phyloP scores from a whole-genome alignment of 2,888 invertebrate species.

The Ophion costatus region DNA sequence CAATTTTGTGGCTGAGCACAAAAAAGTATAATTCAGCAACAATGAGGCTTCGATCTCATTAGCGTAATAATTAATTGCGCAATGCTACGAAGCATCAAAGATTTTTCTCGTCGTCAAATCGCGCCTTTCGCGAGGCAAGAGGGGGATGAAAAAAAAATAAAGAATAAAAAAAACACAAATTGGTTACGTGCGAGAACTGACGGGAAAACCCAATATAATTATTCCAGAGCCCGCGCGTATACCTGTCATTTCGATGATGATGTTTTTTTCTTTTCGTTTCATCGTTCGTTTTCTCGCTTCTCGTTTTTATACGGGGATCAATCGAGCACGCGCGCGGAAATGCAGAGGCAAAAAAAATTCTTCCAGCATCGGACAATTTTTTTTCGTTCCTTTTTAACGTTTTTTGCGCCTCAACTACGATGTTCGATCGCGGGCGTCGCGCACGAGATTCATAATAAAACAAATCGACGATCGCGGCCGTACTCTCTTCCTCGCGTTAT shows the following conservation, averaged over 20 bases:
- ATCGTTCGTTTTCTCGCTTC: not conserved
- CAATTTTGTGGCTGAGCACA: conserved; percentile 11
- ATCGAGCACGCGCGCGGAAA: conserved; percentile 23
- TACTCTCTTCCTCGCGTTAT: conserved; percentile 2
- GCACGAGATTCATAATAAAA: conserved; percentile 8
- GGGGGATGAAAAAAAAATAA: not conserved
- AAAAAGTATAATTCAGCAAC: conserved; percentile 7
- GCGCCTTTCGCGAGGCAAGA: not conserved
- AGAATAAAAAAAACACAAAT: conserved; percentile 3
- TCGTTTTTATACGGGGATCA: not conserved
- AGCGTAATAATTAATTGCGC: conserved; percentile 23
- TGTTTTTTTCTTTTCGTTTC: not conserved
- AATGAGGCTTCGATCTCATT: conserved; percentile 24
- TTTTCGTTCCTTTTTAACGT: conserved; percentile 8
- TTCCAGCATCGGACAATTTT: conserved; percentile 6
- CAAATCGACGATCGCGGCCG: not conserved
- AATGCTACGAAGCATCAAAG: conserved; percentile 23
- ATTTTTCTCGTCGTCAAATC: conserved; percentile 10
- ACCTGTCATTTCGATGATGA: conserved; percentile 3
- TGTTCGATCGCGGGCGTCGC: conserved; percentile 15
- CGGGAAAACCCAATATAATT: conserved; percentile 25
- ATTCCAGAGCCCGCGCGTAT: conserved; percentile 14
- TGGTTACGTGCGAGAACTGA: conserved; percentile 22
- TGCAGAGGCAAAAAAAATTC: not conserved
- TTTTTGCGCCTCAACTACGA: not conserved